Base-by-base conservation (phyloP, 1,140 invertebrate species). In the Tetramorium parvispinum region DNA sequence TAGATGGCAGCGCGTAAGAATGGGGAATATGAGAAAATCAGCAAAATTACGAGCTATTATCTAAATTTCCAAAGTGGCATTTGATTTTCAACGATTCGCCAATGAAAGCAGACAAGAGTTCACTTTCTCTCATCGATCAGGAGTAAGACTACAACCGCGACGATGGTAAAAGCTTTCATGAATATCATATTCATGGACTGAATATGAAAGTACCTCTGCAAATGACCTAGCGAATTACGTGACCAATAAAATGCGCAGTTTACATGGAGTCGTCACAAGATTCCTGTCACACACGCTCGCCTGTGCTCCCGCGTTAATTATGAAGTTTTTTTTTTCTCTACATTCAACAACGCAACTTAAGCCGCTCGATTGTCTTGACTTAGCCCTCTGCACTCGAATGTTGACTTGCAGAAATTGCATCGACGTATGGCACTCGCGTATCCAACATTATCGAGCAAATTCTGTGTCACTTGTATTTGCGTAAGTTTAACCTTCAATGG, bases 121-220 rank as follows among this genome's bases (percentile, higher is more conserved):
- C 53, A 83, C 79, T 83, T 75, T 83, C 51, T 16, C 63, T 43
- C 68, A 49, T 59, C 68, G 53, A 68, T 53, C 21, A 7, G 8
- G 21, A 59, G 37, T 57, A 46, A 43, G 6, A 57, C 6, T 57
- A 70, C 21, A 32, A 32, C 40, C 37, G 18, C 32, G 24, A 71
- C n/a, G 51, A 59, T 53, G 66, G 61, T 66, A 79, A 81, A 68
- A 81, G 68, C 79, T 59, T 83, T 75, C 40, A 24, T 46, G 53
- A 73, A 82, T 59, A 59, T 73, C 79, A 83, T 73, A 49, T 75
- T 83, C 53, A 75, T 59, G 65, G 32, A 55, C 43, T 59, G 79
- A 73, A 32, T 32, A 32, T 32, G 32, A 32, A 32, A 82, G 79
- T 73, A 73, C 53, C 32, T 16, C 51, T 57, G 66, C 37, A 43